phyloP scores from a whole-genome alignment of 2,113 vertebrate species.

The Accipiter cooperii region DNA sequence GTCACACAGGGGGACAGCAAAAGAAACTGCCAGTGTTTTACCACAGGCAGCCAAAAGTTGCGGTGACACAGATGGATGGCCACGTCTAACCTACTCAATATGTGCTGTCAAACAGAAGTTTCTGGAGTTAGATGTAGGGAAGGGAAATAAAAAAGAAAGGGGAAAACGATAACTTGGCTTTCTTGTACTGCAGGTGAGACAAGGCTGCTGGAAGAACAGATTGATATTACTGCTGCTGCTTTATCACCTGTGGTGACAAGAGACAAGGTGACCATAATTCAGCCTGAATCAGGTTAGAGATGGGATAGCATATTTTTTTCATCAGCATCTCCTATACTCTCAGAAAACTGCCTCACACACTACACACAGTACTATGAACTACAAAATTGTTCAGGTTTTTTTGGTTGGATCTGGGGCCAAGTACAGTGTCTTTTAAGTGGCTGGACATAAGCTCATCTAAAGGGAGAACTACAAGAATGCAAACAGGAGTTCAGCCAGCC shows the following conservation, averaged over 20 bases:
- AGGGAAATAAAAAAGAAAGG: neutral
- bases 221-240: neutral
- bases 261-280: neutral
- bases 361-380: neutral
- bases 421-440: neutral
- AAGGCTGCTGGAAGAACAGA: neutral
- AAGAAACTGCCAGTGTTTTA: neutral
- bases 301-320: neutral
- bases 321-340: neutral
- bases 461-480: neutral
- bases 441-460: neutral
- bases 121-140: slow-evolving; percentile 18
- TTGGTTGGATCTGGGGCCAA: neutral
- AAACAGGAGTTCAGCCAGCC: neutral
- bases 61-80: neutral
- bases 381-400: neutral
- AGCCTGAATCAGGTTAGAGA: neutral
- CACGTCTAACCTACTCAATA: neutral
- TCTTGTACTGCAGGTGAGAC: neutral
- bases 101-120: slow-evolving; percentile 30
- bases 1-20: neutral
- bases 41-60: neutral
- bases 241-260: neutral
- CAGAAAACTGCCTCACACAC: neutral
- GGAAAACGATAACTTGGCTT: neutral